phyloP scores from a whole-genome alignment of 2,797 vertebrate genomes.

The Acomys russatus region DNA sequence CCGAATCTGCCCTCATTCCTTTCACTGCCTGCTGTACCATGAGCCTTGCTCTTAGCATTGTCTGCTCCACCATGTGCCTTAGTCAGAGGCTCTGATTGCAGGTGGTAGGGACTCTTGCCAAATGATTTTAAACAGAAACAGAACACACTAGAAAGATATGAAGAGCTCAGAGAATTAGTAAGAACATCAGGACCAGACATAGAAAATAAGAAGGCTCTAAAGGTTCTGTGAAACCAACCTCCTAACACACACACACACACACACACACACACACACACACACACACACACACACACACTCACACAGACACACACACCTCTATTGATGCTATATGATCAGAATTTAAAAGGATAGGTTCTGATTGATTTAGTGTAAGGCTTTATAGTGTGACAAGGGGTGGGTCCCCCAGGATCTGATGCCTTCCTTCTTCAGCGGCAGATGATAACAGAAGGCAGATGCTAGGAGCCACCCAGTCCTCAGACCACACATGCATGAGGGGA shows the following conservation, averaged over 20 bases:
- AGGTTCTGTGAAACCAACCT: not conserved
- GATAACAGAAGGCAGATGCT: not conserved
- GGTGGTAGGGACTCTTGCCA: not conserved
- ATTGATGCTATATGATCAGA: not conserved
- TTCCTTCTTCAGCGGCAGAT: not conserved
- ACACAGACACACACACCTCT: not conserved
- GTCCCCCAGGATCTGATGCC: not conserved
- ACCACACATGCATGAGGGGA: not conserved
- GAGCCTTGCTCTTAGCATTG: not conserved
- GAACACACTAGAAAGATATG: not conserved
- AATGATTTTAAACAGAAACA: slow-evolving; percentile 49
- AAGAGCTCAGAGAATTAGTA: slow-evolving; percentile 31
- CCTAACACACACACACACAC: not conserved
- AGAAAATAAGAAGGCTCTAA: slow-evolving; percentile 26
- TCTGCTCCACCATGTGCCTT: not conserved
- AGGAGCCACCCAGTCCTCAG: not conserved
- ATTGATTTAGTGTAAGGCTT: not conserved
- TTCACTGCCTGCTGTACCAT: not conserved
- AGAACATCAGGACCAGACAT: not conserved
- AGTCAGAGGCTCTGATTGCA: slow-evolving; percentile 44
- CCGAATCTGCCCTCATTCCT: slow-evolving; percentile 11
- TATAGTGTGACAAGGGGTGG: not conserved
- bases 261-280: not conserved
- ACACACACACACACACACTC: no score
- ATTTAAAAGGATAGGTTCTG: not conserved